Base-by-base conservation (phyloP, 2,888 invertebrate genomes). In the Brassicogethes aeneus region DNA sequence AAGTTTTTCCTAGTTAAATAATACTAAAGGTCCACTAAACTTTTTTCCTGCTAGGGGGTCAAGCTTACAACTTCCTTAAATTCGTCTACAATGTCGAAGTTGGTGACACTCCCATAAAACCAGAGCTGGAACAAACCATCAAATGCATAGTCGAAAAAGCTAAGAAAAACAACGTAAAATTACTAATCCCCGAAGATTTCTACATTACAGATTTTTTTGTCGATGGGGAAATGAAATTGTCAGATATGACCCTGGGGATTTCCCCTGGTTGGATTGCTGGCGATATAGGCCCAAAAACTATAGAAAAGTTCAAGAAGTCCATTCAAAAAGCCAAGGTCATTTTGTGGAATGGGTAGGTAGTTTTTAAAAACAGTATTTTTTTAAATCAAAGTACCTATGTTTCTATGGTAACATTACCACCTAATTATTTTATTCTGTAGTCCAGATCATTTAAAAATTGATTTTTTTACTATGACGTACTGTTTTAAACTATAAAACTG, bases 271-370 rank as follows among this genome's bases (percentile, higher is more conserved):
- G 32, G 32, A 32, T 32, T 32, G 32, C 12, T 3, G 32, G 12
- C 14, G 32, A 32, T 32, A 32, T 32, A 3, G 32, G 32, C 12
- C 32, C 32, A 32, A 13, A 32, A 32, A 32, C 32, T 12, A 12
- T 32, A 5, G 32, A 32, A 32, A 12, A 7, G 5, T 32, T 32
- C 14, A 32, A 13, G 12, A 8, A 13, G 12, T 8, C 32, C 14
- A 32, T 32, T 10, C 8, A 3, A 3, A 32, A 32, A 32, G 32
- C 32, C 12, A 32, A 32, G 12, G 32, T 32, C 12, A 32, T 32
- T 32, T 32, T 32, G 12, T 32, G 32, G 32, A 32, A 32, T 32
- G 32, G 32, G 32, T 32, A 32, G 3, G 13, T 32, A 10, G 10
- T 23, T n/a, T n/a, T n/a, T n/a, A n/a, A n/a, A n/a, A n/a, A n/a